Conservation (phyloP, 1,140 invertebrate species). For the Drosophila azteca region DNA sequence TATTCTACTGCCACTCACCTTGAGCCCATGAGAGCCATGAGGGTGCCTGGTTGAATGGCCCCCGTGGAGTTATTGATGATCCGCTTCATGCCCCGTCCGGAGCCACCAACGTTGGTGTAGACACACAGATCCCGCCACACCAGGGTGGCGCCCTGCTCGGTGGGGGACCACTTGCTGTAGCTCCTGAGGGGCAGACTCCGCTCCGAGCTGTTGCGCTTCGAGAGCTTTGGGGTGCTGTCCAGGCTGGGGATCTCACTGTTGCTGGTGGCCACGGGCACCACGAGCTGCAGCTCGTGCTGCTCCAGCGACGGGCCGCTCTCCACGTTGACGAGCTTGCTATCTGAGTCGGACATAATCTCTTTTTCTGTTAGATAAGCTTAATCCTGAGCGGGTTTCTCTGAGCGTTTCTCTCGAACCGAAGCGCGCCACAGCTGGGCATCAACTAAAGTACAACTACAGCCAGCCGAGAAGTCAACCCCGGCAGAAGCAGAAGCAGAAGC, state of each 20-base stretch:
- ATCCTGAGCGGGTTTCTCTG: not conserved
- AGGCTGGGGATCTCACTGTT: constrained; percentile 55
- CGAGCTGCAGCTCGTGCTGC: constrained; percentile 59
- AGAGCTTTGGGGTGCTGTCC: constrained; percentile 66
- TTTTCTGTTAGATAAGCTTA: constrained; percentile 11
- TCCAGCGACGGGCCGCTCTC: constrained; percentile 32
- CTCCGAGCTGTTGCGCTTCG: constrained; percentile 77
- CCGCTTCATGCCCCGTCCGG: constrained; percentile 85
- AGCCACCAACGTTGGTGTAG: constrained; percentile 85
- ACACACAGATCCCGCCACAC: constrained; percentile 91
- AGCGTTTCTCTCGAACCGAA: constrained; percentile 35
- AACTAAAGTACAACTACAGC: constrained; percentile 40
- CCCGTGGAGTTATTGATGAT: constrained; percentile 90
- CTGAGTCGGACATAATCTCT: constrained; percentile 59
- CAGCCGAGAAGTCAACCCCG: constrained; percentile 31
- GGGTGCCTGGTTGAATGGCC: constrained; percentile 91
- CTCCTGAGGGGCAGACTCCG: constrained; percentile 77
- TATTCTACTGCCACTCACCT: constrained; percentile 85
- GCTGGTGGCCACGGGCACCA: constrained; percentile 19
- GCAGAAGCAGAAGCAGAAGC: no score
- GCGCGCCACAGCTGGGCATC: constrained; percentile 51
- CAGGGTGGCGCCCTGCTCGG: constrained; percentile 87
- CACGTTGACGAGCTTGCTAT: constrained; percentile 46
- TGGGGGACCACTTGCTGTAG: constrained; percentile 85
- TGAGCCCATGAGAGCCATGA: constrained; percentile 95